Percentiles rank a stretch among this genome's conserved stretches.
Evolutionary conservation across 2,888 invertebrate species (phyloP).

Genomic region (Sinotaia quadrata): DNA sequence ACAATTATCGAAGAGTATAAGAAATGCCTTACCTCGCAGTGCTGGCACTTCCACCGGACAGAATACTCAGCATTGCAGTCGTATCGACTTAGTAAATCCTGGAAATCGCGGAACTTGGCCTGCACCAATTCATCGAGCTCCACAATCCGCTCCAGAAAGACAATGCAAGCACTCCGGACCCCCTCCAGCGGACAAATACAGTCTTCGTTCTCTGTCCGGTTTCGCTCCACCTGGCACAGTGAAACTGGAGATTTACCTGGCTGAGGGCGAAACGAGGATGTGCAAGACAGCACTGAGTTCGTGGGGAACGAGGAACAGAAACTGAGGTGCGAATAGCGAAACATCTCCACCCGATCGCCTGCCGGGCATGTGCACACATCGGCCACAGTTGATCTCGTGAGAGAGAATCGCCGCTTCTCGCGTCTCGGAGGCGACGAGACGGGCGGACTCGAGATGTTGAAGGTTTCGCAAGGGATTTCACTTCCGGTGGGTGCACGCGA

Average conservation of each 20-base stretch:
- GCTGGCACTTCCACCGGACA: slow-evolving; percentile 33
- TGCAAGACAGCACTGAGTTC: slow-evolving; percentile 10
- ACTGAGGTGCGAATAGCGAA: slow-evolving; percentile 18
- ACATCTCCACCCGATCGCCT: background rate
- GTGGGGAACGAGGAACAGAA: slow-evolving; percentile 29
- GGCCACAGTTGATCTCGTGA: slow-evolving; percentile 9
- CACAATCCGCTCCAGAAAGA: slow-evolving; percentile 13
- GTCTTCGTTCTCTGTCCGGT: background rate
- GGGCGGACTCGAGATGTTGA: slow-evolving; percentile 7
- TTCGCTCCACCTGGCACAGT: background rate
- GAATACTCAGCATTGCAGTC: slow-evolving; percentile 35
- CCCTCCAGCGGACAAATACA: slow-evolving; percentile 9
- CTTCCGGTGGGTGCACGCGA: background rate
- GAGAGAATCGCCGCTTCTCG: background rate
- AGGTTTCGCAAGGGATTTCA: background rate
- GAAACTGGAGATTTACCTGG: background rate
- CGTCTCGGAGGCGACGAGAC: background rate
- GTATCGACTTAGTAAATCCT: slow-evolving; percentile 30
- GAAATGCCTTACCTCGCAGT: slow-evolving; percentile 39
- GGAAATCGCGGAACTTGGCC: slow-evolving; percentile 20
- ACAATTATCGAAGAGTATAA: background rate
- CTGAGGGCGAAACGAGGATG: background rate
- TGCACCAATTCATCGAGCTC: slow-evolving; percentile 12
- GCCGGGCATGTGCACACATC: slow-evolving; percentile 18
- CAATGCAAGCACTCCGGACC: background rate